Evolutionary conservation across 2,113 vertebrate genomes (phyloP).

Genomic region (Callipepla californica): DNA sequence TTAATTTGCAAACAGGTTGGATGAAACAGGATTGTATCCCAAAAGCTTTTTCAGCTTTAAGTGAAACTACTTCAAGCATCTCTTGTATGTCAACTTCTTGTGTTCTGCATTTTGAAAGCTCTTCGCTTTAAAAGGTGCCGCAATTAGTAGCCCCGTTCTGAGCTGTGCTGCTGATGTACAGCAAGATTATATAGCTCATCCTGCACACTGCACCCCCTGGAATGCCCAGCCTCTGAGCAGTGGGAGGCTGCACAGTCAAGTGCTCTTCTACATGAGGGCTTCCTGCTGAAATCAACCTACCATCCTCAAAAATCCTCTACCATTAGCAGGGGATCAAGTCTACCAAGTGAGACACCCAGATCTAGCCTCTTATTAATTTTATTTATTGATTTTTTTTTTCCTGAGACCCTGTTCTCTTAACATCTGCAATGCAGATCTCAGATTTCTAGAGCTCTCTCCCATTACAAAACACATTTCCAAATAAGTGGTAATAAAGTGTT

Average conservation of each 20-base stretch:
- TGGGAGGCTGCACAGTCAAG: neutral
- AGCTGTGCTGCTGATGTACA: neutral
- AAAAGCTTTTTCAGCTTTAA: constrained; percentile 55
- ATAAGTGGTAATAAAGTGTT: constrained; percentile 13
- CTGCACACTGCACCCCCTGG: neutral
- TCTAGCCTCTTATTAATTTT: neutral
- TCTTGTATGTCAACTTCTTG: neutral
- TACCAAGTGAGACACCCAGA: neutral
- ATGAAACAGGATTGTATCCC: constrained; percentile 54
- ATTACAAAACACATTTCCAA: constrained; percentile 5
- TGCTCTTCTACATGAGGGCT: neutral
- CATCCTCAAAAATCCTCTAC: neutral
- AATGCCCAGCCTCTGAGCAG: neutral
- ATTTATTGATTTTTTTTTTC: neutral
- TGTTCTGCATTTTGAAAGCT: neutral
- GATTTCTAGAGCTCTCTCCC: neutral
- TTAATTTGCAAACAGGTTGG: constrained; percentile 61
- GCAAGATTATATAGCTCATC: neutral
- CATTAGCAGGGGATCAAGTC: neutral
- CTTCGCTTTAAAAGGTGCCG: neutral
- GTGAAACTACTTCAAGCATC: constrained; percentile 17
- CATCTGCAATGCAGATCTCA: neutral
- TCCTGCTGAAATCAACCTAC: neutral
- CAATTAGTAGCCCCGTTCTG: neutral
- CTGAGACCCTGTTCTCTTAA: neutral